Base-by-base conservation (phyloP, 2,888 invertebrate species). In the Cheilosia impressa region DNA sequence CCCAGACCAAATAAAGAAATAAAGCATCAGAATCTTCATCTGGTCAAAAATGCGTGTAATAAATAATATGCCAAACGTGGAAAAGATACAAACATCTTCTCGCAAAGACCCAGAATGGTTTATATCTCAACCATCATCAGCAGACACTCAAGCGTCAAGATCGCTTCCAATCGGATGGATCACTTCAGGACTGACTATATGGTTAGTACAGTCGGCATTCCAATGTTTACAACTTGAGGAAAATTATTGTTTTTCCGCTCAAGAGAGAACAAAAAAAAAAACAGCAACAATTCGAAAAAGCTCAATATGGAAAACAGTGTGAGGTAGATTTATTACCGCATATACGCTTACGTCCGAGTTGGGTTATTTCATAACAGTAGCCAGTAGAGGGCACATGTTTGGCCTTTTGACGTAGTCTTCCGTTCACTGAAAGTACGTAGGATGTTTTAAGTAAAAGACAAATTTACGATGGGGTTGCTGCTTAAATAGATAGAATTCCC, bases 71-170 rank as follows among this genome's bases (percentile, higher is more conserved):
- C 10, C 38, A 38, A 38, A 45, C n/a, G n/a, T n/a, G n/a, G n/a
- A n/a, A n/a, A n/a, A 17, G 2, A 17, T 45, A 13, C 38, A 24
- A 57, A 13, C 73, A 47, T 58, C 24, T 38, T 2, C n/a, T 24
- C 38, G 9, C 6, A 47, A 50, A 31, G 27, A 57, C 19, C 53
- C 22, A 50, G 27, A 27, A 45, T 55, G 55, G 41, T 52, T 69
- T 69, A 76, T 69, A 63, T 81, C 76, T 52, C 63, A 81, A 68
- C 80, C 75, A 76, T 71, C 75, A 66, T 77, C 50, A 55, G 66
- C 60, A 77, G 71, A 72, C 66, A 31, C 65, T 55, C 17, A 72
- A 82, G 82, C 72, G 66, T 77, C 69, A 60, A 77, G 60, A 60
- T 62, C 41, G 47, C 41, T 66, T 53, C n/a, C 71, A 57, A 82